Evolutionary conservation across 1,140 invertebrate species (phyloP).

Genomic region (Medauroidea extradentata): DNA sequence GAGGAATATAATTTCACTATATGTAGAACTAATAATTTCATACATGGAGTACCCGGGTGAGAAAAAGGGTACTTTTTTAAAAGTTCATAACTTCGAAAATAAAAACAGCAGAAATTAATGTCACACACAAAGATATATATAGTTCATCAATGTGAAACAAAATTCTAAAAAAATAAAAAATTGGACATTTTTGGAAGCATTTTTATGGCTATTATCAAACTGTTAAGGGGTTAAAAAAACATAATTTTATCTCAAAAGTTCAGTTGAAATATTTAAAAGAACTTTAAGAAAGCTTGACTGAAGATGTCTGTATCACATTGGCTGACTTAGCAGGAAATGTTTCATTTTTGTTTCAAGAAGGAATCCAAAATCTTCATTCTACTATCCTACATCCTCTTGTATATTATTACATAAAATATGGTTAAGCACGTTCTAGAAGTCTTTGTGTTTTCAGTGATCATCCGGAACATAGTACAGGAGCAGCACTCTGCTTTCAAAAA

Average conservation of each 20-base stretch:
- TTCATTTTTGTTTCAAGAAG: constrained; percentile 32
- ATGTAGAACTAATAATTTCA: too few species aligned
- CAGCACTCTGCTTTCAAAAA: constrained; percentile 13
- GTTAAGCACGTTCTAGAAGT: constrained; percentile 13
- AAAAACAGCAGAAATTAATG: too few species aligned
- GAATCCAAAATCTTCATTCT: constrained; percentile 30
- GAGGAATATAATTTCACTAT: too few species aligned
- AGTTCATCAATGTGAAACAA: too few species aligned
- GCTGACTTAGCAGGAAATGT: constrained; percentile 37
- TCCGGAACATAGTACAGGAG: constrained; percentile 15
- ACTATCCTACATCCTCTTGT: constrained; percentile 33
- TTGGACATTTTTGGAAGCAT: too few species aligned
- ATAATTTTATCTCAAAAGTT: constrained; percentile 27
- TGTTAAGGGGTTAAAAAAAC: too few species aligned
- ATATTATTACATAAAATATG: constrained; percentile 6
- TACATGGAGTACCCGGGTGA: too few species aligned
- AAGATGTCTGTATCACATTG: constrained; percentile 8
- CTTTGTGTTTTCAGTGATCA: constrained; percentile 15
- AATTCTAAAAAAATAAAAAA: too few species aligned
- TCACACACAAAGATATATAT: too few species aligned
- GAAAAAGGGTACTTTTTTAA: too few species aligned
- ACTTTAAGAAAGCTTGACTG: constrained; percentile 13
- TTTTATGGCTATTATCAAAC: too few species aligned
- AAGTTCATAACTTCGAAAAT: too few species aligned
- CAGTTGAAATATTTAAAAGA: constrained; percentile 22